Percentiles rank a stretch among this genome's conserved stretches.
phyloP scores from a whole-genome alignment of 1,140 invertebrate species.

The Acromyrmex heyeri region DNA sequence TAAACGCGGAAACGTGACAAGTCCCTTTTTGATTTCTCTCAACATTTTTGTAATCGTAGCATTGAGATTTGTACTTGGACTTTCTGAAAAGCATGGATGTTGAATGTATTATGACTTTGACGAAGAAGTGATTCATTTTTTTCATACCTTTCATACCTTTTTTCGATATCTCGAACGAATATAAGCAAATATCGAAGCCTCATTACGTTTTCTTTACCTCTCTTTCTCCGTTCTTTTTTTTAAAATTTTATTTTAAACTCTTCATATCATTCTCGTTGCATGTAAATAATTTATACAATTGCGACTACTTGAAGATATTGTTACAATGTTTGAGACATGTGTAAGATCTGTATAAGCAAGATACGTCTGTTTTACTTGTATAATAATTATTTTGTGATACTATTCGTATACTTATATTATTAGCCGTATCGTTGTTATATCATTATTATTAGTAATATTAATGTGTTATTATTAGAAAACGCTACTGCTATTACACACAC shows the following conservation, averaged over 20 bases:
- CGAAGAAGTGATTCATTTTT: constrained; percentile 26
- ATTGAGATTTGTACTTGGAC: constrained; percentile 34
- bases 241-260: constrained; percentile 3
- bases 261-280: constrained; percentile 69
- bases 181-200: constrained; percentile 50
- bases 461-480: constrained; percentile 58
- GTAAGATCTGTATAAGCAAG: constrained; percentile 68
- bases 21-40: constrained; percentile 24
- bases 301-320: constrained; percentile 57
- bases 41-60: constrained; percentile 34
- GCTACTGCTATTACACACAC: constrained; percentile 49
- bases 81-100: constrained; percentile 31
- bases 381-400: constrained; percentile 83
- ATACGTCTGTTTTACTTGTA: constrained; percentile 74
- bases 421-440: constrained; percentile 72
- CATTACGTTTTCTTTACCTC: constrained; percentile 28
- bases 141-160: constrained; percentile 20
- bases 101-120: constrained; percentile 27
- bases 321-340: constrained; percentile 62
- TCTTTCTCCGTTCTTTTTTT: background rate
- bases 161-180: constrained; percentile 8
- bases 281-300: constrained; percentile 72
- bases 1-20: background rate
- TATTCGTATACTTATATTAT: constrained; percentile 76
- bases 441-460: constrained; percentile 69